Evolutionary conservation across 2,113 vertebrate genomes (phyloP), one percentile per base, ranked within the genome.

Genomic region (Urocitellus parryii): DNA sequence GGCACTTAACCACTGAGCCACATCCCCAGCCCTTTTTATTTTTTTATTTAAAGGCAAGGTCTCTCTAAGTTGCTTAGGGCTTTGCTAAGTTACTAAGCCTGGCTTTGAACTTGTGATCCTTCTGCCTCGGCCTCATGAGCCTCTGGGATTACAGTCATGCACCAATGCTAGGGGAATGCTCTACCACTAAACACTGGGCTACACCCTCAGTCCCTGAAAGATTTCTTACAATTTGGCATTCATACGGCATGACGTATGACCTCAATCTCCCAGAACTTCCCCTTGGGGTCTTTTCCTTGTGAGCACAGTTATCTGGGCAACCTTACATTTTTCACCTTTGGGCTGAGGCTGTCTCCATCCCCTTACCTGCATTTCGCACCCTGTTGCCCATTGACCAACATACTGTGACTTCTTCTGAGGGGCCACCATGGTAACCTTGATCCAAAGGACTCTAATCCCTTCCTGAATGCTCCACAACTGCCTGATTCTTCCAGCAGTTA

Each of bases 331-430:
- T 67, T 58, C 63, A 92, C 11, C 63, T 65, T 80, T 42, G 39
- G 79, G 53, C 61, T 95, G 39, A 67, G 92, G 68, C 72, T 70
- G 65, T 83, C 68, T 81, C 37, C 29, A 74, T 86, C 45, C 81
- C 45, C 72, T 83, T 27, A 84, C 56, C 65, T 88, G n/a, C 6
- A 11, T 70, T 89, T 84, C 77, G 51, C 73, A 37, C 37, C 25
- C 18, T 87, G 37, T 80, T 70, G 67, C 83, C 74, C n/a, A 88
- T 11, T 56, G 48, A 58, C 17, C n/a, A n/a, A 45, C 65, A 12
- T 0, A 45, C 45, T 79, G 72, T 53, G 9, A 79, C 80, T 72
- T 90, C 92, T 96, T 81, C 72, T 70, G 61, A 82, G 85, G 90
- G 92, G 78, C 24, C 85, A 86, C 72, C 0, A 1, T 1, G 2